Evolutionary conservation across 2,888 invertebrate genomes (phyloP).

Genomic region (Baronia brevicornis): DNA sequence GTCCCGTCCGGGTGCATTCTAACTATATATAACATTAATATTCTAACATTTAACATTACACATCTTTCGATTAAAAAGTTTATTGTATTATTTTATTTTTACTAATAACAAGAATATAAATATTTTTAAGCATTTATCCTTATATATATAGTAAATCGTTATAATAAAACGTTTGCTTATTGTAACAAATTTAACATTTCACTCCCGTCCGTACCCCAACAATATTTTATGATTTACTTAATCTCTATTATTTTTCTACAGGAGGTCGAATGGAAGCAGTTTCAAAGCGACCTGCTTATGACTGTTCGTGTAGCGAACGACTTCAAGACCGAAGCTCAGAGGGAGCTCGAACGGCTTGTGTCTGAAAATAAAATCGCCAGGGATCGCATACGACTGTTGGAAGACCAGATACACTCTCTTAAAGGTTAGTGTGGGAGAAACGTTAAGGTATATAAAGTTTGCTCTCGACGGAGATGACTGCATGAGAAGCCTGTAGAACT

Average conservation of each 20-base stretch:
- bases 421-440: conserved; percentile 74
- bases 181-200: neutral
- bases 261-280: conserved; percentile 94
- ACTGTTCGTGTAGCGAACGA: conserved; percentile 97
- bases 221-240: no score
- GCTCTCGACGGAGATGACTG: neutral
- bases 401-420: conserved; percentile 87
- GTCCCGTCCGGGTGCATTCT: no score
- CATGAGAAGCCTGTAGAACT: conserved; percentile 1
- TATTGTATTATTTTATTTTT: no score
- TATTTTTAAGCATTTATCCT: no score
- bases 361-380: conserved; percentile 87
- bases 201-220: no score
- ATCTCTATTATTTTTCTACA: no score
- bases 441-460: neutral
- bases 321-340: conserved; percentile 95
- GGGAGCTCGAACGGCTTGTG: conserved; percentile 86
- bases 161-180: no score
- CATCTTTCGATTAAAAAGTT: no score
- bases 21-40: no score
- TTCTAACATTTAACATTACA: no score
- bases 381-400: conserved; percentile 84
- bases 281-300: conserved; percentile 93
- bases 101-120: no score
- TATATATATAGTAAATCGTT: no score